Conservation (phyloP, 2,113 vertebrate species). For the Callaeas wilsoni region DNA sequence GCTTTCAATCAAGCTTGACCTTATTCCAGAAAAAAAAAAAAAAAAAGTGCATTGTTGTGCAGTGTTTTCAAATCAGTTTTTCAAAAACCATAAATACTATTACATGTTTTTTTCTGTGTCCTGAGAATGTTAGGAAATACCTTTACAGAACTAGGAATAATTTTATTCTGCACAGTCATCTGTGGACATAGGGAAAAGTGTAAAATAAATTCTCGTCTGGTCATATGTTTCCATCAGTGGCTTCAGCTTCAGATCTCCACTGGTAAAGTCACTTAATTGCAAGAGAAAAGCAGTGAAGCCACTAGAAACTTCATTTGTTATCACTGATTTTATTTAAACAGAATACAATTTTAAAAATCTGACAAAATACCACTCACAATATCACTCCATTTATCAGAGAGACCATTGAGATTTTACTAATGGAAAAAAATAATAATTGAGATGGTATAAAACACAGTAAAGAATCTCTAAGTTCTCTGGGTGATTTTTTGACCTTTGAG, state of each 20-base stretch:
- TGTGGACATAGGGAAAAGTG: neutral
- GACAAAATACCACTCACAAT: neutral
- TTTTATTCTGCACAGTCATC: neutral
- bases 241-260: neutral
- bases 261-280: neutral
- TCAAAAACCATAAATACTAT: neutral
- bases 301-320: neutral
- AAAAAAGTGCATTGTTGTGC: neutral
- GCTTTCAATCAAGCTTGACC: constrained; percentile 18
- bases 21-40: neutral
- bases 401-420: neutral
- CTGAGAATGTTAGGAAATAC: neutral
- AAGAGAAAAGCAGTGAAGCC: neutral
- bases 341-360: neutral
- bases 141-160: neutral
- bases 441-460: neutral
- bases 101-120: neutral
- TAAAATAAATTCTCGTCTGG: neutral
- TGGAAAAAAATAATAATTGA: neutral
- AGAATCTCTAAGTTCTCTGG: neutral
- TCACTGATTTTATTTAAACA: neutral
- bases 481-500: neutral
- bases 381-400: neutral
- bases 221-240: neutral
- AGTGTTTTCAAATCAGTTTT: neutral